phyloP scores from a whole-genome alignment of 2,113 vertebrate genomes.

The Saimiri boliviensis region DNA sequence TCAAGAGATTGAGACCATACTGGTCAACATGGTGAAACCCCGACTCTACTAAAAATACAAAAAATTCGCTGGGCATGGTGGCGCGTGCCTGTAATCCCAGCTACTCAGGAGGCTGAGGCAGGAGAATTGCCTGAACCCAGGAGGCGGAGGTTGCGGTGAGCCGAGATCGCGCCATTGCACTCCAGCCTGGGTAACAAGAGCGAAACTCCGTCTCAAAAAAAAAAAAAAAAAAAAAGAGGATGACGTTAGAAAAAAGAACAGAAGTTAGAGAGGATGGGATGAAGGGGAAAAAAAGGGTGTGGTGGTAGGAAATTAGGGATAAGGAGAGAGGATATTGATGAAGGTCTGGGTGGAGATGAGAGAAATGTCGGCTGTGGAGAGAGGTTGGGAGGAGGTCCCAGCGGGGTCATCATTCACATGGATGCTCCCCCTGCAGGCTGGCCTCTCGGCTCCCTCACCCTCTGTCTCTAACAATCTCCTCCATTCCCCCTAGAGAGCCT shows the following conservation, averaged over 20 bases:
- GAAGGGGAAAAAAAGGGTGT: not conserved
- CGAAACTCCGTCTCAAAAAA: too few species aligned
- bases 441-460: not conserved
- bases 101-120: too few species aligned
- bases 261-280: not conserved
- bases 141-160: too few species aligned
- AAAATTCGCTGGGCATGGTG: too few species aligned
- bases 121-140: too few species aligned
- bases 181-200: too few species aligned
- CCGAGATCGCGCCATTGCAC: too few species aligned
- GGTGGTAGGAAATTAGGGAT: not conserved
- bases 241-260: not conserved
- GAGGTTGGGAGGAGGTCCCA: not conserved
- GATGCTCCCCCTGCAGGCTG: not conserved
- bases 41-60: too few species aligned
- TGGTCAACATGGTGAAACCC: too few species aligned
- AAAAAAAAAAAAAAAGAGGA: not conserved
- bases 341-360: not conserved
- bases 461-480: not conserved
- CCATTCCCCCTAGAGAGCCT: not conserved
- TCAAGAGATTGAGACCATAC: too few species aligned
- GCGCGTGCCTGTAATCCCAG: too few species aligned
- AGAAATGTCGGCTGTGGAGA: not conserved
- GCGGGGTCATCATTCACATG: rapidly evolving
- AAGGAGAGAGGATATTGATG: not conserved